A percentile compares a stretch with the other conserved stretches of the same genome.
Conservation (phyloP, 2,797 vertebrate genomes). For the Labroides dimidiatus region DNA sequence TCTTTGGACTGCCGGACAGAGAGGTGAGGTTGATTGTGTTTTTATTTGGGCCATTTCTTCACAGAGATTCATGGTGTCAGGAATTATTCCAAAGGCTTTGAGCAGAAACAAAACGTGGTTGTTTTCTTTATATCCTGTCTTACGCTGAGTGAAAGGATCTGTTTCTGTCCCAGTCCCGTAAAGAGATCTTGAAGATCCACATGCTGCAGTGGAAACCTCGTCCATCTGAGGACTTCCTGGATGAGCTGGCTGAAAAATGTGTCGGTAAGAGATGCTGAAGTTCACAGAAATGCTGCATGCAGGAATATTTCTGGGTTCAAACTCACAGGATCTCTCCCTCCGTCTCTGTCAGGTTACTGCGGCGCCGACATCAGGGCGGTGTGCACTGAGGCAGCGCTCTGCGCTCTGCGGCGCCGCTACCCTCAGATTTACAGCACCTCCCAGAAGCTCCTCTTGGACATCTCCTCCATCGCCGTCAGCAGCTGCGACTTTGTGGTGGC, state of each 20-base stretch:
- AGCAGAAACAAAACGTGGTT: too few relatives aligned
- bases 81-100: too few relatives aligned
- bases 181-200: constrained; percentile 92
- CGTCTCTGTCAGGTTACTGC: constrained; percentile 87
- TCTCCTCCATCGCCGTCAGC: constrained; percentile 85
- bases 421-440: constrained; percentile 91
- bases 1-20: constrained; percentile 93
- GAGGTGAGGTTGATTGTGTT: constrained; percentile 85
- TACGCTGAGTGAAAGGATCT: not conserved
- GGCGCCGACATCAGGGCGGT: constrained; percentile 92
- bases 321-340: not conserved
- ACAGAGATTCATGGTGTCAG: too few relatives aligned
- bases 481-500: constrained; percentile 88
- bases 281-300: too few relatives aligned
- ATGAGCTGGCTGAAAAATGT: constrained; percentile 90
- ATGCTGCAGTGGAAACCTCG: constrained; percentile 88
- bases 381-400: constrained; percentile 90
- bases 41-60: too few relatives aligned
- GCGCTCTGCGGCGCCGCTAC: constrained; percentile 89
- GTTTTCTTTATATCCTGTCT: too few relatives aligned
- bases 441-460: constrained; percentile 88
- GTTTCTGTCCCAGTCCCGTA: constrained; percentile 84
- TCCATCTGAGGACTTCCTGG: constrained; percentile 86
- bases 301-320: too few relatives aligned
- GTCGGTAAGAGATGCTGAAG: constrained; percentile 79